Evolutionary conservation across 2,113 vertebrate species (phyloP).

Genomic region (Lophochroa leadbeateri): DNA sequence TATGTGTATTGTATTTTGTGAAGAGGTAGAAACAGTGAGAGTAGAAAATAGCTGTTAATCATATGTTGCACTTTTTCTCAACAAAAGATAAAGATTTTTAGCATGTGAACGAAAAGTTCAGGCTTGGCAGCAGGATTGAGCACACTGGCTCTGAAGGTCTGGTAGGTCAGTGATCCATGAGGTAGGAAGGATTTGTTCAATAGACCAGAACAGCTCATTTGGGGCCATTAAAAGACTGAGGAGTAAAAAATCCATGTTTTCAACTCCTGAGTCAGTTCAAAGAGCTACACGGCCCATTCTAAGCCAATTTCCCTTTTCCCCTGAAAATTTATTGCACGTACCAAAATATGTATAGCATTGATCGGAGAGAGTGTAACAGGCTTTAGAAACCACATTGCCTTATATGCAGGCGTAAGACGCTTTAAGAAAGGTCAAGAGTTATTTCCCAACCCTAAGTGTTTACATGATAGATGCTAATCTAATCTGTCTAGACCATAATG

Average conservation of each 20-base stretch:
- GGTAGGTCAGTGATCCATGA: background rate
- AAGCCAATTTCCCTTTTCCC: background rate
- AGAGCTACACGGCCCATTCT: background rate
- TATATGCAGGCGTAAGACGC: background rate
- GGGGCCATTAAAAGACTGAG: background rate
- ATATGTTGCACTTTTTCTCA: background rate
- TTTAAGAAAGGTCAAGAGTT: slow-evolving; percentile 41
- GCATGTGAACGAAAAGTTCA: background rate
- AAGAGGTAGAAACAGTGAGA: background rate
- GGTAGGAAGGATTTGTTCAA: slow-evolving; percentile 18
- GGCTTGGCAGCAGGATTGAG: background rate
- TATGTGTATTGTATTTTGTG: background rate
- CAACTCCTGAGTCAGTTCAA: background rate
- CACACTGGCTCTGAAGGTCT: background rate
- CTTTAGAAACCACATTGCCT: background rate
- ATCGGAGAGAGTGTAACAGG: background rate
- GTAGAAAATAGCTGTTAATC: background rate
- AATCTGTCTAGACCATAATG: slow-evolving; percentile 45
- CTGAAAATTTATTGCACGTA: background rate
- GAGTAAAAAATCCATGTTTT: slow-evolving; percentile 23
- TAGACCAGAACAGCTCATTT: background rate
- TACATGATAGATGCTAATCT: slow-evolving; percentile 50
- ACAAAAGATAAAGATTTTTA: background rate
- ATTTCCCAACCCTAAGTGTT: slow-evolving; percentile 45
- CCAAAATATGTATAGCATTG: background rate